phyloP scores from a whole-genome alignment of 2,113 vertebrate species.

The Loxodonta africana region DNA sequence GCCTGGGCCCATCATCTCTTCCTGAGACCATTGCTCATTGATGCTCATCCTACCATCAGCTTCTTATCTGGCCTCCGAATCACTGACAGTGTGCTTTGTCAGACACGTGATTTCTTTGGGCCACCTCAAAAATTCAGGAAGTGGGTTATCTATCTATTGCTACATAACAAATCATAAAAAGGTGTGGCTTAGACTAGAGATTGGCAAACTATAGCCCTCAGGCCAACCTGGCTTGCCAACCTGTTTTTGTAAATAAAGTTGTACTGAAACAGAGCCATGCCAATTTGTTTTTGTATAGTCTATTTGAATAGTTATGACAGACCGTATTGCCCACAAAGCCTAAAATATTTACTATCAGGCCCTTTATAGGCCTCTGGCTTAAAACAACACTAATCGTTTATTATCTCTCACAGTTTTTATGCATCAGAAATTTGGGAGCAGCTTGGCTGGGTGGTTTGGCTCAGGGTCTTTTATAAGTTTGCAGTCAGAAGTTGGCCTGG shows the following conservation, averaged over 20 bases:
- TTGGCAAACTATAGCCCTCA: not conserved
- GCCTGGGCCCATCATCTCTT: not conserved
- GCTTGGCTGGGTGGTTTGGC: not conserved
- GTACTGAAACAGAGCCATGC: not conserved
- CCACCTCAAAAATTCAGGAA: not conserved
- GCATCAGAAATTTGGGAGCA: not conserved
- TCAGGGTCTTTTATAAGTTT: not conserved
- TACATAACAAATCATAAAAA: not conserved
- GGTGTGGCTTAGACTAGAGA: not conserved
- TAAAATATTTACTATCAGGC: too few relatives aligned
- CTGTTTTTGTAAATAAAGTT: slow-evolving; percentile 44
- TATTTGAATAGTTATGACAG: not conserved
- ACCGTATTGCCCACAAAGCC: not conserved
- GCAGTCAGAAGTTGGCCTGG: not conserved
- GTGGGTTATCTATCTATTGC: not conserved
- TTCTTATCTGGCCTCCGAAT: not conserved
- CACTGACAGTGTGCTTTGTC: not conserved
- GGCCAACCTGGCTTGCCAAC: not conserved
- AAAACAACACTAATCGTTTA: not conserved
- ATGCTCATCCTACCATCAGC: not conserved
- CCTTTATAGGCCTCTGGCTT: too few relatives aligned
- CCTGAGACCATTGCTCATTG: not conserved
- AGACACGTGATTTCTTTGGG: not conserved
- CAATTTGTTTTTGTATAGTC: not conserved
- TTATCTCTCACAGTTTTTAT: not conserved